These are phyloP conservation scores for Lumbricus terrestris DNA, from an alignment of 2,888 invertebrate genomes.

Conservation along the genomic window DNA sequence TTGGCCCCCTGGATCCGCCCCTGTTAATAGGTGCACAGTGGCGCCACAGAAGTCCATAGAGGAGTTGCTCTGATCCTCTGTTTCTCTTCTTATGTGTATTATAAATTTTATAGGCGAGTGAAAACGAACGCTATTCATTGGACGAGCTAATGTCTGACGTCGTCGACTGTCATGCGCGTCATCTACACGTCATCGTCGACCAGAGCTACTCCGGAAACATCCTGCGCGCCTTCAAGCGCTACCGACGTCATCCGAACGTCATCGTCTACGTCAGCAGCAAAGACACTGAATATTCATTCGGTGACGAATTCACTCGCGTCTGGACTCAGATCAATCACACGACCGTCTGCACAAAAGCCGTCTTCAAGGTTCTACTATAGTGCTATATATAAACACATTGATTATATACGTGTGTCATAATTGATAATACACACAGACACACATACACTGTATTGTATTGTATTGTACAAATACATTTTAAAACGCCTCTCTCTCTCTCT, in stretches of 20 bases:
- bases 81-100: too few relatives aligned
- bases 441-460: too few relatives aligned
- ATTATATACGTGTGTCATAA: too few relatives aligned
- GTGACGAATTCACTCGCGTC: conserved; percentile 55
- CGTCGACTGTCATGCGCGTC: conserved; percentile 59
- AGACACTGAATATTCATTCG: conserved; percentile 55
- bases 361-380: conserved; percentile 52
- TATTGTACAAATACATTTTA: too few relatives aligned
- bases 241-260: conserved; percentile 53
- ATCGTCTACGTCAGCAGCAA: conserved; percentile 56
- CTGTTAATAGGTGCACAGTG: too few relatives aligned
- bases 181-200: conserved; percentile 62
- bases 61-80: too few relatives aligned
- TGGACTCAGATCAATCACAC: conserved; percentile 56
- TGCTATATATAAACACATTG: too few relatives aligned
- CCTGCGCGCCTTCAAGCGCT: conserved; percentile 51
- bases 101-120: conserved; percentile 57
- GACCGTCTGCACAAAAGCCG: conserved; percentile 51
- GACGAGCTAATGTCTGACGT: conserved; percentile 62
- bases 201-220: conserved; percentile 61
- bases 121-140: conserved; percentile 60
- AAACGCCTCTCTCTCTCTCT: too few relatives aligned
- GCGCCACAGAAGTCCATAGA: too few relatives aligned
- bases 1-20: too few relatives aligned
- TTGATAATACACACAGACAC: too few relatives aligned